Evolutionary conservation across 2,797 vertebrate genomes (phyloP).

Genomic region (Paratrypauchen microcephalus): DNA sequence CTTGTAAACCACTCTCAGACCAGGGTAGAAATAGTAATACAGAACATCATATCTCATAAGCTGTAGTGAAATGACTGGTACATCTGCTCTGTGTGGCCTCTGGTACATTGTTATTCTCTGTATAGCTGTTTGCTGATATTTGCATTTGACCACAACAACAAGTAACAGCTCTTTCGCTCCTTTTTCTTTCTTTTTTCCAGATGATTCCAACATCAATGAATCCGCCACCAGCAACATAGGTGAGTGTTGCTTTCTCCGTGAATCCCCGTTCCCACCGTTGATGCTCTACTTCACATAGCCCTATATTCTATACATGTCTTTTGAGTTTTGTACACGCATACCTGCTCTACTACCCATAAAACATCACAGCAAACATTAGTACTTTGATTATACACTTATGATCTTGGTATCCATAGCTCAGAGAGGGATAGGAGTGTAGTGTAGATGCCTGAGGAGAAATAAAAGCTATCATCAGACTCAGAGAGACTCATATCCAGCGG

Average conservation of each 20-base stretch:
- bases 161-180: conserved; percentile 13
- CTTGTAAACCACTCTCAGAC: not conserved
- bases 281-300: conserved; percentile 13
- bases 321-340: conserved; percentile 14
- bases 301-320: conserved; percentile 16
- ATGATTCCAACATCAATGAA: conserved; percentile 39
- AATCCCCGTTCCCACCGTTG: conserved; percentile 1
- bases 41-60: not conserved
- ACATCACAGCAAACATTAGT: conserved; percentile 10
- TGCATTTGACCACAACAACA: conserved; percentile 8
- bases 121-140: not conserved
- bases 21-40: not conserved
- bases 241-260: conserved; percentile 41
- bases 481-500: conserved; percentile 13
- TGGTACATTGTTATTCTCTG: conserved; percentile 4
- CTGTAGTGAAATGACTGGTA: not conserved
- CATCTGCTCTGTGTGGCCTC: not conserved
- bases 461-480: conserved; percentile 13
- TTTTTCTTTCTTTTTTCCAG: conserved; percentile 53
- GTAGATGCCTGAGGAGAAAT: not conserved
- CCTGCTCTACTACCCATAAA: conserved; percentile 24
- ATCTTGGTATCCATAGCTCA: not conserved
- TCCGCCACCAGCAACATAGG: conserved; percentile 65
- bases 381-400: conserved; percentile 18
- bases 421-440: not conserved